Percentiles rank a stretch among this genome's conserved stretches.
Evolutionary conservation across 1,140 invertebrate species (phyloP).

Genomic region (Papilio machaon): DNA sequence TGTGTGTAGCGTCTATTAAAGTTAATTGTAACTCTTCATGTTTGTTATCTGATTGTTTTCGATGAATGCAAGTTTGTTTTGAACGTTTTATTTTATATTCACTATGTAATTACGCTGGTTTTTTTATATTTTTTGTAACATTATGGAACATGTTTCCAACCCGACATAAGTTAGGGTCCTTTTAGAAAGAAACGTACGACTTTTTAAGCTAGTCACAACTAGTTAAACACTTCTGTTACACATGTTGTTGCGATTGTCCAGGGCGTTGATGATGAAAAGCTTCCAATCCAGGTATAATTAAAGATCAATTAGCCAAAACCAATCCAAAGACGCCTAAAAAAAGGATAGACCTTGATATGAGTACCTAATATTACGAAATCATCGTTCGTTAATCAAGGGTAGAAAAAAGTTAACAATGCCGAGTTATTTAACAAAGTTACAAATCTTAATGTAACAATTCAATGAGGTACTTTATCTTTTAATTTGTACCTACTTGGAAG

Average conservation of each 20-base stretch:
- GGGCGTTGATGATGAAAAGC: too few species aligned
- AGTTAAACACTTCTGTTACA: too few species aligned
- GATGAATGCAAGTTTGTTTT: constrained; percentile 20
- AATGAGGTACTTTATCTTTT: not conserved
- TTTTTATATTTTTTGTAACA: not conserved
- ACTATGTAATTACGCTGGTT: not conserved
- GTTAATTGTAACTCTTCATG: constrained; percentile 30
- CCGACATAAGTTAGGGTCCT: too few species aligned
- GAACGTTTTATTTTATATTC: not conserved
- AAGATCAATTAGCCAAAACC: too few species aligned
- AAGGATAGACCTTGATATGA: not conserved
- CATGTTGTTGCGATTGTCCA: too few species aligned
- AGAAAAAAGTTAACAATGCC: not conserved
- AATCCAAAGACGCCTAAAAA: not conserved
- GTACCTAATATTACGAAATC: not conserved
- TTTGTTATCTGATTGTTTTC: constrained; percentile 23
- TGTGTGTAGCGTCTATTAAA: constrained; percentile 29
- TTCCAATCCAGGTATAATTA: too few species aligned
- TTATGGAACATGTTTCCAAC: too few species aligned
- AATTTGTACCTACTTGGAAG: not conserved
- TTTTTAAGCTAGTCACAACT: too few species aligned
- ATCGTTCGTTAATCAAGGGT: not conserved
- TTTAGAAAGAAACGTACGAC: too few species aligned
- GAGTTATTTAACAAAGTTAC: not conserved
- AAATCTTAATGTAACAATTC: not conserved